A percentile compares a stretch with the other conserved stretches of the same genome.
Evolutionary conservation across 2,888 invertebrate species (phyloP).

Genomic region (Melipona bicolor): DNA sequence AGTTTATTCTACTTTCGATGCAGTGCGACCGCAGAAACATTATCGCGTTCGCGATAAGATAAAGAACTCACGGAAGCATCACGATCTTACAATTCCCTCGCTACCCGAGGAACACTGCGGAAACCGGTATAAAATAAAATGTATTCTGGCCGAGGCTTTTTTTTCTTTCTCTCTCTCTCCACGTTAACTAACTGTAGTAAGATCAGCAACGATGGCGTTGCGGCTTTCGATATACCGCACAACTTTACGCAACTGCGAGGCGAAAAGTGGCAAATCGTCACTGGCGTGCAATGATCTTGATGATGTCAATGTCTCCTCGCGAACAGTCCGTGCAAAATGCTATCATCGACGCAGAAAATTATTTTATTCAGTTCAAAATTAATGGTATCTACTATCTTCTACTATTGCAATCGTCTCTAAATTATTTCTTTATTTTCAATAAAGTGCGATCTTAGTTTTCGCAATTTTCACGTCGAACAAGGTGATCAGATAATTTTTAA

Average conservation of each 20-base stretch:
- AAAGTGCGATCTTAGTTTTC: neutral
- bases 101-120: conserved; percentile 12
- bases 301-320: conserved; percentile 25
- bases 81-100: conserved; percentile 24
- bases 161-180: neutral
- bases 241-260: conserved; percentile 39
- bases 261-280: conserved; percentile 42
- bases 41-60: conserved; percentile 50
- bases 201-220: conserved; percentile 32
- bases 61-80: conserved; percentile 18
- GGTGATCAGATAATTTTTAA: neutral
- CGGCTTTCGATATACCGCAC: conserved; percentile 53
- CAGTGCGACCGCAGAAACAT: neutral
- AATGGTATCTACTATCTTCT: neutral
- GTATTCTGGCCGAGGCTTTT: conserved; percentile 32
- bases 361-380: neutral
- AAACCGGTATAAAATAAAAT: conserved; percentile 60
- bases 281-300: conserved; percentile 41
- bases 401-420: neutral
- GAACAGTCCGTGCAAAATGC: neutral
- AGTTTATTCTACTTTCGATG: conserved; percentile 5
- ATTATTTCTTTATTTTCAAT: neutral
- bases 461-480: neutral
- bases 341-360: neutral
- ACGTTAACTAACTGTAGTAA: conserved; percentile 35